Percentiles rank a stretch among this genome's conserved stretches.
Evolutionary conservation across 2,113 vertebrate species (phyloP).

Genomic region (Cariama cristata): DNA sequence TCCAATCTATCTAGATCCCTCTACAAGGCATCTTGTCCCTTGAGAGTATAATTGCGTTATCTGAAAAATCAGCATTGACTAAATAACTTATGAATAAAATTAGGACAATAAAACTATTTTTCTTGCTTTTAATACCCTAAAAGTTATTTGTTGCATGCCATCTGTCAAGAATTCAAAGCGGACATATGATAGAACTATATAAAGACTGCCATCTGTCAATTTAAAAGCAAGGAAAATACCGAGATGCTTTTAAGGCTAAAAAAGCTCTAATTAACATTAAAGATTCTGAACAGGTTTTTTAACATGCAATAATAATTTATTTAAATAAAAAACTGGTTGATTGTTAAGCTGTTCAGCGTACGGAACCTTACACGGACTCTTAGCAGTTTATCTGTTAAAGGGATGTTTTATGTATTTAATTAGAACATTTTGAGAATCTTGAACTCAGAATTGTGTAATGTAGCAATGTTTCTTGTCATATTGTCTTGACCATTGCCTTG

Average conservation of each 20-base stretch:
- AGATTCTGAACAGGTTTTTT: not conserved
- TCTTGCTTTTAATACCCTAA: not conserved
- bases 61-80: not conserved
- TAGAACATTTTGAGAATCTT: not conserved
- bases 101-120: not conserved
- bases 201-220: not conserved
- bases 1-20: not conserved
- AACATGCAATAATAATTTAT: not conserved
- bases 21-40: not conserved
- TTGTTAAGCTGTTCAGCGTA: not conserved
- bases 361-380: not conserved
- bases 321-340: not conserved
- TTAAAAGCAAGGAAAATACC: not conserved
- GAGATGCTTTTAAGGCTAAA: not conserved
- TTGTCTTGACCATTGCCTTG: not conserved
- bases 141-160: not conserved
- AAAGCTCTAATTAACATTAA: not conserved
- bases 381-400: not conserved
- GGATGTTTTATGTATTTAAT: not conserved
- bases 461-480: not conserved
- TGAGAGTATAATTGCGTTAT: not conserved
- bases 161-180: not conserved
- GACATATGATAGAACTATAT: not conserved
- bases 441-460: not conserved
- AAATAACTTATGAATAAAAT: not conserved